A percentile compares a stretch with the other conserved stretches of the same genome.
Conservation (phyloP, 2,113 vertebrate species). For the Baryphthengus martii region DNA sequence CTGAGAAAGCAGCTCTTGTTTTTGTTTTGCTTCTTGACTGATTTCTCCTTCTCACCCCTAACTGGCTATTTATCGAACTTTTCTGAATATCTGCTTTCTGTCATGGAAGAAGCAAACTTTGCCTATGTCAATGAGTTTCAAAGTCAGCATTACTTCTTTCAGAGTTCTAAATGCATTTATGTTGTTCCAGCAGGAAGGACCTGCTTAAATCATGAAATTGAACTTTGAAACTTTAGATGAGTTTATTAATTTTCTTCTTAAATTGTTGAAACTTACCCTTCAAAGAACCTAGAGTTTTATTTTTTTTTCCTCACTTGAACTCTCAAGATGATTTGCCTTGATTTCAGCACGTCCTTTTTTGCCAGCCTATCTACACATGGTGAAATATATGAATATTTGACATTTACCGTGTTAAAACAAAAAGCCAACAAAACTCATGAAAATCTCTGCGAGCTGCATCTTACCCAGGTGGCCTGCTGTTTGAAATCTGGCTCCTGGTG, state of each 20-base stretch:
- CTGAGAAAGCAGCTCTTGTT: neutral
- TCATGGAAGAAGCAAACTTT: neutral
- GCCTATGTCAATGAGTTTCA: neutral
- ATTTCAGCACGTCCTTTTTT: slow-evolving; percentile 38
- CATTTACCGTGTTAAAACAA: slow-evolving; percentile 46
- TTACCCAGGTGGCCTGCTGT: slow-evolving; percentile 67
- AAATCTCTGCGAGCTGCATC: slow-evolving; percentile 26
- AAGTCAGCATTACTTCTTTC: neutral
- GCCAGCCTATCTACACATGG: neutral
- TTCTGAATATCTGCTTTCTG: neutral
- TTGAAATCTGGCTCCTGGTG: slow-evolving; percentile 72
- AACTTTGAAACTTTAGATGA: neutral
- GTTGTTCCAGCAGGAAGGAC: neutral
- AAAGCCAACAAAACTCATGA: slow-evolving; percentile 56
- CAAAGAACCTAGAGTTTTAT: neutral
- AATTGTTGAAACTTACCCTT: neutral
- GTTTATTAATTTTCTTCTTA: neutral
- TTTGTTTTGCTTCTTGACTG: neutral
- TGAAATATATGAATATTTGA: slow-evolving; percentile 52
- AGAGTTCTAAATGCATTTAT: neutral
- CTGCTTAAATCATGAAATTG: neutral
- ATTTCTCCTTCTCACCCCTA: neutral
- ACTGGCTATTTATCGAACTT: neutral
- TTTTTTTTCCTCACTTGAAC: neutral
- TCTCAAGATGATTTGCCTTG: neutral